A percentile compares a stretch with the other conserved stretches of the same genome.
Evolutionary conservation across 2,888 invertebrate genomes (phyloP).

Genomic region (Galerucella calmariensis): DNA sequence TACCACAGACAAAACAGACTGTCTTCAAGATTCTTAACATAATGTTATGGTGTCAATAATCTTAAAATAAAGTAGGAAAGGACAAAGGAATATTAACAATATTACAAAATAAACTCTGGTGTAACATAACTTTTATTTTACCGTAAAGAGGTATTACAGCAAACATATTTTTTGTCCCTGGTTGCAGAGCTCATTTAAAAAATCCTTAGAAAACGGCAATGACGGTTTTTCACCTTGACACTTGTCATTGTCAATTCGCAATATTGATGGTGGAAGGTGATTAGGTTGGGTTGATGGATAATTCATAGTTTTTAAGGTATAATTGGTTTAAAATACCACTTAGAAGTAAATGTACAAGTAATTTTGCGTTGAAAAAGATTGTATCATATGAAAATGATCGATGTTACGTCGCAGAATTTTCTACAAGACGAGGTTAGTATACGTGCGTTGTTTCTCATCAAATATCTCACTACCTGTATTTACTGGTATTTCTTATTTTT

Average conservation of each 20-base stretch:
- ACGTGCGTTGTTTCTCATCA: constrained; percentile 13
- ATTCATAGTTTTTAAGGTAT: constrained; percentile 8
- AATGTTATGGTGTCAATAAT: too few species aligned
- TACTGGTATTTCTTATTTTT: constrained; percentile 20
- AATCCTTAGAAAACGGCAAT: neutral
- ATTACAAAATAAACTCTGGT: too few species aligned
- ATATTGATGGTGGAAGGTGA: constrained; percentile 25
- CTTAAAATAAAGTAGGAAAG: too few species aligned
- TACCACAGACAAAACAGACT: too few species aligned
- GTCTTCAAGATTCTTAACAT: too few species aligned
- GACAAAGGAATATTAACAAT: too few species aligned
- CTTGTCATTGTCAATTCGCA: constrained; percentile 17
- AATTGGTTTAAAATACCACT: constrained; percentile 2
- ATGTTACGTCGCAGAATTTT: constrained; percentile 48
- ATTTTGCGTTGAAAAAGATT: neutral
- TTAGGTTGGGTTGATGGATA: constrained; percentile 26
- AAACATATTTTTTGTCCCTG: too few species aligned
- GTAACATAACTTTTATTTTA: too few species aligned
- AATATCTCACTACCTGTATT: constrained; percentile 8
- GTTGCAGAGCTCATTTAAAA: neutral
- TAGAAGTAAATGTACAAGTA: constrained; percentile 8
- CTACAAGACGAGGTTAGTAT: constrained; percentile 52
- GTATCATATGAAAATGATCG: constrained; percentile 45
- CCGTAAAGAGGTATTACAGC: too few species aligned
- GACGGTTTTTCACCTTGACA: neutral